A percentile compares a stretch with the other conserved stretches of the same genome.
These are phyloP conservation scores for Drosophila hydei DNA, from an alignment of 1,140 invertebrate genomes.

Conservation along the genomic window DNA sequence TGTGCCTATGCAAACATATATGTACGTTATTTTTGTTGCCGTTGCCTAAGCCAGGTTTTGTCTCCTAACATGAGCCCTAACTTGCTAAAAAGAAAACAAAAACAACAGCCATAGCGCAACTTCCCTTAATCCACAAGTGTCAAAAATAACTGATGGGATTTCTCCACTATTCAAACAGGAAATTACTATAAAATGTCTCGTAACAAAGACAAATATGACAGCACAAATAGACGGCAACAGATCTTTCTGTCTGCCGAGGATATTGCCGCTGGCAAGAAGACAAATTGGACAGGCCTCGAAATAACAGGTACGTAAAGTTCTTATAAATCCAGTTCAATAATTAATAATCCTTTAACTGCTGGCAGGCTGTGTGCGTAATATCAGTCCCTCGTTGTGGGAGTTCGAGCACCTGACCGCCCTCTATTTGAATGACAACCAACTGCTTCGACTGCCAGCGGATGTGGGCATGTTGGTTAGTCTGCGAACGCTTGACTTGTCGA, in stretches of 20 bases:
- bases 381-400: slow-evolving; percentile 95
- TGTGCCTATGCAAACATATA: slow-evolving; percentile 29
- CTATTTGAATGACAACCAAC: slow-evolving; percentile 97
- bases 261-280: slow-evolving; percentile 94
- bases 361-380: slow-evolving; percentile 95
- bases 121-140: not conserved
- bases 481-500: slow-evolving; percentile 94
- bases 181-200: slow-evolving; percentile 86
- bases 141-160: slow-evolving; percentile 8
- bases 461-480: slow-evolving; percentile 93
- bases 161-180: slow-evolving; percentile 45
- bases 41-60: slow-evolving; percentile 63
- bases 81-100: slow-evolving; percentile 53
- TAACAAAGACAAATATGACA: slow-evolving; percentile 90
- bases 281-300: slow-evolving; percentile 93
- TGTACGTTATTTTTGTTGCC: slow-evolving; percentile 57
- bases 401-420: slow-evolving; percentile 95
- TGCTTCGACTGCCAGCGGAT: slow-evolving; percentile 94
- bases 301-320: slow-evolving; percentile 85
- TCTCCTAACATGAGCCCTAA: slow-evolving; percentile 78
- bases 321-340: not conserved
- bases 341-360: slow-evolving; percentile 71
- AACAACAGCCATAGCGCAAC: slow-evolving; percentile 4
- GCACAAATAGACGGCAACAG: slow-evolving; percentile 91
- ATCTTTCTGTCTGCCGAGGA: slow-evolving; percentile 97